Evolutionary conservation across 2,797 vertebrate species (phyloP).

Genomic region (Poecile montanus): DNA sequence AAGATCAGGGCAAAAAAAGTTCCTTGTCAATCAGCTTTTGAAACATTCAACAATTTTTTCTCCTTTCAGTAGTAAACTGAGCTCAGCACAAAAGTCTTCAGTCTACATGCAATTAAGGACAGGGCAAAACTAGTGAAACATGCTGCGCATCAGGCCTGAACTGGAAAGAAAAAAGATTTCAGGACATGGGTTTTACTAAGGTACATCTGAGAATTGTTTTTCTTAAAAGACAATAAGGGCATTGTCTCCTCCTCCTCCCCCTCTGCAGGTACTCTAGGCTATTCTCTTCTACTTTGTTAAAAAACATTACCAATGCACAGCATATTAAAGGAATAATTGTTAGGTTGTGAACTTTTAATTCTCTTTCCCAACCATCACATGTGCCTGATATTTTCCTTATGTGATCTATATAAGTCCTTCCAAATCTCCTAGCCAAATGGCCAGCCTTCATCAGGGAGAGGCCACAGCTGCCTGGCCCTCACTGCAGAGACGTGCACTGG

Average conservation of each 20-base stretch:
- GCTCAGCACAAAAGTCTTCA: not conserved
- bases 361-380: not conserved
- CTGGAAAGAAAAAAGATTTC: not conserved
- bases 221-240: constrained; percentile 10
- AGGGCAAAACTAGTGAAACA: not conserved
- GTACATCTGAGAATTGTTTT: constrained; percentile 39
- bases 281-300: constrained; percentile 43
- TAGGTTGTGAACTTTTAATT: not conserved
- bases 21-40: constrained; percentile 43
- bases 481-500: not conserved
- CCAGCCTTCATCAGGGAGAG: not conserved
- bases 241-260: constrained; percentile 17
- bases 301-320: not conserved
- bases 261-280: constrained; percentile 4
- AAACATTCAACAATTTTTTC: not conserved
- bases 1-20: not conserved
- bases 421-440: not conserved
- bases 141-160: not conserved
- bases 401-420: not conserved
- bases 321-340: constrained; percentile 15
- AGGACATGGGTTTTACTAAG: not conserved
- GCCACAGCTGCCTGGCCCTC: constrained; percentile 18
- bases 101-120: not conserved
- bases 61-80: not conserved
- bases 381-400: not conserved